Evolutionary conservation across 2,113 vertebrate genomes (phyloP), one percentile per base, ranked within the genome.

Genomic region (Malurus elegans): DNA sequence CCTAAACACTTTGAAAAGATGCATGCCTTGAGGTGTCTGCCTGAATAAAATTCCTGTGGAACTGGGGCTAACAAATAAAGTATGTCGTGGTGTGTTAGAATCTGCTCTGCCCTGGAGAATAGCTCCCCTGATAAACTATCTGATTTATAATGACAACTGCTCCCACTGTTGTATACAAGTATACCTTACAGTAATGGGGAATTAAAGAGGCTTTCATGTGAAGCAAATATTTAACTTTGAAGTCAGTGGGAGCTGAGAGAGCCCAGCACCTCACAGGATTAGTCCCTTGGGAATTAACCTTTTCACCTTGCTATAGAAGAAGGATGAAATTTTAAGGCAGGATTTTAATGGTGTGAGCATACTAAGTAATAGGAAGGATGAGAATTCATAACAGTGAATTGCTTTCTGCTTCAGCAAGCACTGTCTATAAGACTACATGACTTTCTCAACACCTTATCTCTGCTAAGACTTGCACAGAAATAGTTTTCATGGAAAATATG

Each of bases 201-300:
- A 96, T 97, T 97, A 96, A 97, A 97, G 95, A 97, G 94, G 94
- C 94, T 96, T 97, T 97, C 95, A 97, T 96, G 96, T 96, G 95
- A 93, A 96, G 82, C 86, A 96, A 93, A 95, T 96, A 96, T 97
- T 93, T 94, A 93, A 90, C 96, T 97, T 97, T 97, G 96, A 97
- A 96, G 95, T 96, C 79, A 90, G 75, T 95, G 82, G 92, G 95
- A 93, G 79, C 82, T 89, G 89, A 80, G 72, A 67, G 65, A 45
- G 72, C 48, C 67, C 75, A 95, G 95, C 92, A 97, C 94, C 95
- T 97, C 79, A 26, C 92, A 88, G 90, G 86, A 97, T 90, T 83
- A 91, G 92, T 94, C 82, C 83, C 75, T 95, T 94, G 92, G 95
- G 93, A 96, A 96, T 96, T 95, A 96, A 96, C 96, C 93, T 96